phyloP scores from a whole-genome alignment of 2,888 invertebrate genomes.

The Diadegma fenestrale region DNA sequence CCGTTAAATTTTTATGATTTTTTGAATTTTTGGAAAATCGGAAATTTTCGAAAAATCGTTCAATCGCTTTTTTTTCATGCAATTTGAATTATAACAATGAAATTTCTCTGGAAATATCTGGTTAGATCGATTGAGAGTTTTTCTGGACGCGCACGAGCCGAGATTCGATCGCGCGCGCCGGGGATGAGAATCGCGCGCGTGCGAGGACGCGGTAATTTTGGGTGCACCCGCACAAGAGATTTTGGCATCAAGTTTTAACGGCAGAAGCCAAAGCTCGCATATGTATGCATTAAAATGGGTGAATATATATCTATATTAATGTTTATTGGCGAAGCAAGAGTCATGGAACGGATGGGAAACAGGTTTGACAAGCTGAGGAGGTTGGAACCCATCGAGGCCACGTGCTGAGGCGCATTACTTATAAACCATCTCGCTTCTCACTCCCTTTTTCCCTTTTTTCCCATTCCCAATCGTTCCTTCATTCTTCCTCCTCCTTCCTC shows the following conservation, averaged over 20 bases:
- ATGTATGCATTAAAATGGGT: constrained; percentile 2
- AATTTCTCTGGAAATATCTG: no score
- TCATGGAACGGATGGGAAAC: constrained; percentile 77
- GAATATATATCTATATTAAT: not conserved
- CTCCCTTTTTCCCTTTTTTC: constrained; percentile 60
- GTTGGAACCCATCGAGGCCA: constrained; percentile 80
- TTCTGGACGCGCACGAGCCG: not conserved
- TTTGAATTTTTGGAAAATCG: no score
- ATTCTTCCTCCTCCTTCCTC: constrained; percentile 23
- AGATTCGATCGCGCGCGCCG: constrained; percentile 23
- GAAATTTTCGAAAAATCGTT: no score
- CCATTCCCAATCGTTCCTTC: constrained; percentile 51
- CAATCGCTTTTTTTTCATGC: no score
- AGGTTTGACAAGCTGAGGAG: constrained; percentile 83
- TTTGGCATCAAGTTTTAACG: constrained; percentile 46
- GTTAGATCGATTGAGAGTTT: no score
- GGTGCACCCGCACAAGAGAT: constrained; percentile 60
- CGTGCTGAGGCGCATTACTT: constrained; percentile 84
- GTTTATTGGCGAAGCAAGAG: constrained; percentile 40
- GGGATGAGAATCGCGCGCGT: constrained; percentile 38
- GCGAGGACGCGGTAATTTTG: constrained; percentile 44
- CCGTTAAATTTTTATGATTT: no score
- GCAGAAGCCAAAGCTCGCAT: constrained; percentile 26
- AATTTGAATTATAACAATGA: no score
- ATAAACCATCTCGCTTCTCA: constrained; percentile 82